Evolutionary conservation across 2,797 vertebrate species (phyloP), one percentile per base, ranked within the genome.

Genomic region (Rousettus madagascariensis): DNA sequence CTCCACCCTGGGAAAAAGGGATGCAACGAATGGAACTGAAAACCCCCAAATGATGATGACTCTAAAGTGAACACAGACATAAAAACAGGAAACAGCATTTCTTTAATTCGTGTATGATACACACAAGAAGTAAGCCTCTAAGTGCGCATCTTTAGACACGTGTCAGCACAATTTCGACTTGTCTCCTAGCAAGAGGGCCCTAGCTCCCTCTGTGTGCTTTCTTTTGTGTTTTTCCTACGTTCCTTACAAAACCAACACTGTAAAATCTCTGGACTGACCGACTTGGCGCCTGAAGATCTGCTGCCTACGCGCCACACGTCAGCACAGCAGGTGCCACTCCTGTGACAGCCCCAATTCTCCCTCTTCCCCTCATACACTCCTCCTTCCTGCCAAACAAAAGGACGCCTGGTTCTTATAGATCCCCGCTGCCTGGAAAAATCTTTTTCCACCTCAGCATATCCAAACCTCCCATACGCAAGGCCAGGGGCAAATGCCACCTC

Each of bases 1-100:
- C 83, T 89, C 84, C 96, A 96, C 0, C 77, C 93, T 97, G 94
- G 9, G 59, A 57, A 94, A 82, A 86, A 86, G 24, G 43, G 4
- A 36, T 4, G 61, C 46, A 78, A 78, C 41, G n/a, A 33, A 53
- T 28, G 24, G n/a, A 77, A 33, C 3, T 11, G 28, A 82, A 24
- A 82, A 51, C 8, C 38, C 88, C 13, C 65, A 88, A n/a, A 46
- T 24, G 74, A 65, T 15, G 59, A 41, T 10, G 20, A 30, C 2
- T 75, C 75, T 69, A 46, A 72, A 68, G 28, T 36, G 38, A 43
- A 68, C 11, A 46, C 6, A 65, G 46, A 65, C 33, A 10, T 8
- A 59, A 77, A 84, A n/a, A 55, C 22, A 53, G 51, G 51, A 53
- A 53, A 53, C 16, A 17, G 51, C 13, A 26, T 65, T 65, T 71